A percentile compares a stretch with the other conserved stretches of the same genome.
phyloP scores from a whole-genome alignment of 2,113 vertebrate genomes.

The Erinaceus europaeus region DNA sequence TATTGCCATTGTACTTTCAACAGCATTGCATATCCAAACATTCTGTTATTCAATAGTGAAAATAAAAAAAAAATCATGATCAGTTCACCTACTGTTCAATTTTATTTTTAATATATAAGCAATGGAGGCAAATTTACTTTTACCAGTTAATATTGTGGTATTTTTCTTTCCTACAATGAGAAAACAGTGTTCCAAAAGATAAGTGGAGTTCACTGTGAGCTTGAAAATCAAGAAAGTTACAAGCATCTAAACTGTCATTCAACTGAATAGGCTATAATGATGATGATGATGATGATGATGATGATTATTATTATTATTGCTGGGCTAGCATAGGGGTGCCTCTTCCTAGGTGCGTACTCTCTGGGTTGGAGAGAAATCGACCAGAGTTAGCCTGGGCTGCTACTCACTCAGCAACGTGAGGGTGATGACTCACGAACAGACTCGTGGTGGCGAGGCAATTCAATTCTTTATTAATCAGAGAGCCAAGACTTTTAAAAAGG shows the following conservation, averaged over 20 bases:
- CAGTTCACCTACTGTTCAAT: not conserved
- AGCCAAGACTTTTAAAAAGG: too few species aligned
- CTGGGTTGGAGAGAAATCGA: too few species aligned
- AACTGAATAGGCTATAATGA: conserved; percentile 27
- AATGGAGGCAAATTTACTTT: conserved; percentile 20
- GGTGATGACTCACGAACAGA: too few species aligned
- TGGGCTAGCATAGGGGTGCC: too few species aligned
- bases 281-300: too few species aligned
- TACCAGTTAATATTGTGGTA: not conserved
- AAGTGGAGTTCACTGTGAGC: conserved; percentile 11
- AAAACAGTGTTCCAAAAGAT: conserved; percentile 26
- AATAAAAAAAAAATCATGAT: conserved; percentile 29
- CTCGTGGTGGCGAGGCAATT: too few species aligned
- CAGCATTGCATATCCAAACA: not conserved
- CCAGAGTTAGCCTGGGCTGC: too few species aligned
- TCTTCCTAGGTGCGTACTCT: too few species aligned
- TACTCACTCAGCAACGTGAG: too few species aligned
- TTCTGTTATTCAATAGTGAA: not conserved
- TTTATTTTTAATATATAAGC: conserved; percentile 40
- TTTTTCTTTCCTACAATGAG: not conserved
- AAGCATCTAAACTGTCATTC: conserved; percentile 35
- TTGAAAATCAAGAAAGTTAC: conserved; percentile 41
- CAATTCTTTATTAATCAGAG: too few species aligned
- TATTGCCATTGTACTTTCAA: conserved; percentile 34
- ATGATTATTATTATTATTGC: too few species aligned